Conservation (phyloP, 2,797 vertebrate genomes). For the Paguma larvata region DNA sequence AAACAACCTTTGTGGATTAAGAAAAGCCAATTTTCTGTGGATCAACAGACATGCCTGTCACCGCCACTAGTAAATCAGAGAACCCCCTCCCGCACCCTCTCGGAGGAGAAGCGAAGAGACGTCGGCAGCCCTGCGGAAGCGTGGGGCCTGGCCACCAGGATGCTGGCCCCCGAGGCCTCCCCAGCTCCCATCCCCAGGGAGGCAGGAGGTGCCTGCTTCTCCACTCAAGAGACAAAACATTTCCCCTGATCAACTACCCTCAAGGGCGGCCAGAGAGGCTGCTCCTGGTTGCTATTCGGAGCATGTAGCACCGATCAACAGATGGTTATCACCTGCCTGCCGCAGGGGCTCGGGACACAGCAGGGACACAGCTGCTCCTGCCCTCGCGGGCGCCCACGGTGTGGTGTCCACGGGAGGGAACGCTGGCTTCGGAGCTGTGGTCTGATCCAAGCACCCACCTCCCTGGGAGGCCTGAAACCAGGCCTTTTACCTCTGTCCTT, state of each 20-base stretch:
- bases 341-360: not conserved
- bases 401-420: not conserved
- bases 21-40: not conserved
- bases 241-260: not conserved
- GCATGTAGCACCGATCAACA: not conserved
- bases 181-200: no score
- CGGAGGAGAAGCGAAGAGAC: not conserved
- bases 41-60: rapidly evolving
- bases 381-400: not conserved
- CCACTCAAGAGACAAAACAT: not conserved
- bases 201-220: not conserved
- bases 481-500: not conserved
- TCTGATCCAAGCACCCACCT: not conserved
- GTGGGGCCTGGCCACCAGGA: not conserved
- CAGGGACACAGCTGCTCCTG: not conserved
- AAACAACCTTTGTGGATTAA: not conserved
- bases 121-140: not conserved
- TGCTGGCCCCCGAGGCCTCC: not conserved
- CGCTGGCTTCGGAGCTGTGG: no score
- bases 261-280: not conserved
- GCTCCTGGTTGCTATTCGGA: not conserved
- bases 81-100: not conserved
- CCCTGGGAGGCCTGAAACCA: not conserved
- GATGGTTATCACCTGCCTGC: not conserved
- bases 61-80: not conserved